Base-by-base conservation (phyloP, 2,888 invertebrate genomes). In the Venustoraphidia nigricollis region DNA sequence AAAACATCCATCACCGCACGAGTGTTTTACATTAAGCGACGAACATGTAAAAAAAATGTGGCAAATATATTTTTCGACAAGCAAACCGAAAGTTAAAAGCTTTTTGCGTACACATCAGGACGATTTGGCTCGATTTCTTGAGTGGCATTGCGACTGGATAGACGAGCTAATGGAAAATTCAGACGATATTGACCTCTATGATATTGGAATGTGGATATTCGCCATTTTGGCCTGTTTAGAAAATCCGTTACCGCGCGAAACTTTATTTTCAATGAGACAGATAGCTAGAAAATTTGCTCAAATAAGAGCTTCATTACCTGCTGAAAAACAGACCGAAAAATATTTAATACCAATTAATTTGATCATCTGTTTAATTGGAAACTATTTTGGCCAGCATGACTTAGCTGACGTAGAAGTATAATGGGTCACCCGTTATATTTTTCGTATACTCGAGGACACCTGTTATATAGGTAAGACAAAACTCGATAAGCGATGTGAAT, bases 311-410 rank as follows among this genome's bases (percentile, higher is more conserved):
- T 58, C 60, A 48, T 58, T 72, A 52, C 58, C 61, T 38, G 64
- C 67, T 10, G 60, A 59, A 36, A 67, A 67, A 50, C 60, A 63
- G 49, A 63, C 65, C 34, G 56, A 51, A 50, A 54, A 59, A 47
- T 61, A 66, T 36, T 69, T 69, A 13, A 64, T 67, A 42, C 71
- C 78, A 3, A 58, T 81, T 37, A 83, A 81, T 63, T 66, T 84
- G 43, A 73, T 84, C 54, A 81, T 84, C 56, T 81, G 81, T 61
- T 62, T 85, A 51, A 77, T 83, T 35, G 74, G 78, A 39, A 69
- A 76, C 56, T 83, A 83, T 63, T 85, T 82, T 63, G 72, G 76
- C 52, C 83, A 85, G 62, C 66, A 70, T 52, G 85, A 85, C 62
- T 67, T 84, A 56, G 78, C 76, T n/a, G 83, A 83, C 55, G 14